Base-by-base conservation (phyloP, 2,113 vertebrate species). In the Cyanoderma ruficeps region DNA sequence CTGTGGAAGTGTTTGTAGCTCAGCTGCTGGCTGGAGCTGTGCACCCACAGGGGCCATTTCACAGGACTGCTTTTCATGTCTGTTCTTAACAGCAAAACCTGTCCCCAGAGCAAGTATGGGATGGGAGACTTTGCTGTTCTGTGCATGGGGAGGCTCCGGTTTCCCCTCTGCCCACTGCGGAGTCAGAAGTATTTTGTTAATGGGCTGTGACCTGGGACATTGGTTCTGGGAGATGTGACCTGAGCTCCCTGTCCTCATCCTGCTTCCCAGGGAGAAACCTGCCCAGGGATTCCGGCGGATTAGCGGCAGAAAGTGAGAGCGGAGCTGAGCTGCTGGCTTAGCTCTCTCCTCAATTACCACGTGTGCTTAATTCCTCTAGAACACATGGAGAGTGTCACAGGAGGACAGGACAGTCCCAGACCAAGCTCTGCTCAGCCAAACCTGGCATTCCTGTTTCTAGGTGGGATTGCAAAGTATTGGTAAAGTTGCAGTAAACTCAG, bases 161-260 rank as follows among this genome's bases (percentile, higher is more conserved):
- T 91, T 74, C 57, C 28, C 11, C 9, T 67, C 30, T 56, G 3
- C 57, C 21, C 0, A 0, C 8, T 30, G 41, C 2, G 1, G 12
- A 35, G 19, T 52, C 13, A 10, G 53, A 79, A 37, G 57, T 63
- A 4, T 92, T 96, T 83, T 74, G 42, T 47, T 63, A 18, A 31
- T 0, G 2, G 46, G 37, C 55, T 1, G 11, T 30, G 63, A 35
- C 42, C 41, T 61, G 84, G 47, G 52, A 11, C 9, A 0, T 0
- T 14, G 15, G 28, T 22, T 2, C 44, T 71, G 77, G 10, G 24
- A 30, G 70, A 10, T 63, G 77, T 44, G 59, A 81, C 2, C 8
- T 33, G 72, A 65, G 56, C 52, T 87, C 4, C 0, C 39, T 68
- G 41, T 67, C 61, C 70, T 82, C 30, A 20, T 67, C 83, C 31